Base-by-base conservation (phyloP, 2,888 invertebrate species). In the Apamea anceps region DNA sequence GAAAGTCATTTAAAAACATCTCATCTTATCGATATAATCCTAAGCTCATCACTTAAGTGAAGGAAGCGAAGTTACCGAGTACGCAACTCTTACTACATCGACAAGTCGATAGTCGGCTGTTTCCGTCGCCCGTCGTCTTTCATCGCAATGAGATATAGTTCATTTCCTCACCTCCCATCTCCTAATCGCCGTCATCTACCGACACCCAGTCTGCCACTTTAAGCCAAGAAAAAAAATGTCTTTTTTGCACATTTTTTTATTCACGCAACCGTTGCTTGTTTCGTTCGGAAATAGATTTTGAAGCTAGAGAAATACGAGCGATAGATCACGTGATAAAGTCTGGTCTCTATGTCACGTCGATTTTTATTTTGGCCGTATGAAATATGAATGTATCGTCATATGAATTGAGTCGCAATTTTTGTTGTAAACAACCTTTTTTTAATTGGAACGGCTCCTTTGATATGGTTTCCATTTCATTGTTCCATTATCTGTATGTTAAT, bases 111-210 rank as follows among this genome's bases (percentile, higher is more conserved):
- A 87, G 87, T 87, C 86, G 85, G 77, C 84, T 82, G 87, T 90
- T 91, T 91, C 91, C 91, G 90, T 42, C 81, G 57, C 68, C 75
- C 76, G 81, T 82, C 88, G 87, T 87, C 86, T 85, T 81, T 88
- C 88, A 85, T 86, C 89, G 84, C 85, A 80, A 89, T 78, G 87
- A 90, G 89, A 90, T 91, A 91, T 91, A 88, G 88, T 88, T 90
- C 92, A 92, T 92, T 91, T 92, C 92, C 92, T 88, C 85, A 87
- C 81, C 81, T 87, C 80, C 84, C 81, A 77, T 88, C 83, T 85
- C 79, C 84, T 89, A 89, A 89, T 90, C 88, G 85, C 66, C 42
- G 73, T 80, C 89, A 89, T 90, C 87, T 86, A 87, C 80, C 81
- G 87, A 86, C 82, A 87, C 81, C 81, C 73, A 80, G 76, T 83